Conservation (phyloP, 2,888 invertebrate species). For the Sesia apiformis region DNA sequence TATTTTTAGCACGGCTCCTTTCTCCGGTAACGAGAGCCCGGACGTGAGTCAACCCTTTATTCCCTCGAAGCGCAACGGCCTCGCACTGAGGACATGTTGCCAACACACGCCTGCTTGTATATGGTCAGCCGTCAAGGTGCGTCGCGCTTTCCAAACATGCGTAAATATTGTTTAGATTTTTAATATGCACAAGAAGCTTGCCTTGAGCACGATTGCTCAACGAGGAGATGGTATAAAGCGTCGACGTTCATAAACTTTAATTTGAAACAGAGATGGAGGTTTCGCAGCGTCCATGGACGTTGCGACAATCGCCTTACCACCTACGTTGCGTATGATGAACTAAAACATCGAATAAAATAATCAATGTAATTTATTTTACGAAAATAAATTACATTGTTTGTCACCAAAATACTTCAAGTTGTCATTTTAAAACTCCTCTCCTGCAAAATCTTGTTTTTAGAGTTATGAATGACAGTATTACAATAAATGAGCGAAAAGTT, state of each 20-base stretch:
- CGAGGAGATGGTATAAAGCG: slow-evolving; percentile 47
- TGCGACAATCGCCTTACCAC: slow-evolving; percentile 16
- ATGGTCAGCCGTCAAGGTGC: slow-evolving; percentile 29
- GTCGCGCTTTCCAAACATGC: slow-evolving; percentile 44
- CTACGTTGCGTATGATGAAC: too few relatives aligned
- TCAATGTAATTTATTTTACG: too few relatives aligned
- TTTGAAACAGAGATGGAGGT: slow-evolving; percentile 37
- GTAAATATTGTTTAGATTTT: slow-evolving; percentile 52
- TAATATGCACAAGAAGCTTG: slow-evolving; percentile 40
- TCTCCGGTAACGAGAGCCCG: slow-evolving; percentile 48
- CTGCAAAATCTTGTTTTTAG: too few relatives aligned
- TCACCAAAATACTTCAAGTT: too few relatives aligned
- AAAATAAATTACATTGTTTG: too few relatives aligned
- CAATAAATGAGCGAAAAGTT: too few relatives aligned
- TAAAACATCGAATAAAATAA: too few relatives aligned
- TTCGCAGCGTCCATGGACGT: slow-evolving; percentile 25
- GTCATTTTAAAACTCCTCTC: too few relatives aligned
- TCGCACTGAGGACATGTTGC: slow-evolving; percentile 24
- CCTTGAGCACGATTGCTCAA: slow-evolving; percentile 59
- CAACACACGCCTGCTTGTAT: too few relatives aligned
- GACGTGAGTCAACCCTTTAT: slow-evolving; percentile 68
- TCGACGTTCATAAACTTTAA: slow-evolving; percentile 32
- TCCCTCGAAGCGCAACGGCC: slow-evolving; percentile 40
- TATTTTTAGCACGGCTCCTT: slow-evolving; percentile 60
- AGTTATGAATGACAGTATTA: too few relatives aligned